These are phyloP conservation scores for Dynastes maya DNA, from an alignment of 2,888 invertebrate genomes.

Conservation along the genomic window DNA sequence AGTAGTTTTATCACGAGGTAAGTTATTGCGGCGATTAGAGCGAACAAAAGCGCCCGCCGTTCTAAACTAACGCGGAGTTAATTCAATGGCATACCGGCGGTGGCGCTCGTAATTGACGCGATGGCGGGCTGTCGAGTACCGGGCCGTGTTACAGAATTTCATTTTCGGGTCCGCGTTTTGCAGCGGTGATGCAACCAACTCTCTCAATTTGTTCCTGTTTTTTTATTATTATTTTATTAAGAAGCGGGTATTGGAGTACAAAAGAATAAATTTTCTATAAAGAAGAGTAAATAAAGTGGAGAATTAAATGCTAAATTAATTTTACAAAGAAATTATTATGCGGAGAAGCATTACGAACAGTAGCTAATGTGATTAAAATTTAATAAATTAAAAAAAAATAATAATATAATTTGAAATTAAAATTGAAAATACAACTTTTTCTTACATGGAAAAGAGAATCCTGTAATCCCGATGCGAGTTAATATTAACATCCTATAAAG, in stretches of 20 bases:
- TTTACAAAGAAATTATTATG: too few species aligned
- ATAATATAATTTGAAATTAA: too few species aligned
- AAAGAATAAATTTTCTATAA: background rate
- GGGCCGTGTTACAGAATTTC: conserved; percentile 7
- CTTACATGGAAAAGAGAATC: too few species aligned
- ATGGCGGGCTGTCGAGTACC: background rate
- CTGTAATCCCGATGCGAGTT: too few species aligned
- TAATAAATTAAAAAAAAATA: too few species aligned
- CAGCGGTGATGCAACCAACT: background rate
- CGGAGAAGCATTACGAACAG: too few species aligned
- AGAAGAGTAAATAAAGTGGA: too few species aligned
- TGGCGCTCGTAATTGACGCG: conserved; percentile 8
- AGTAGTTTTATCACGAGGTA: conserved; percentile 26
- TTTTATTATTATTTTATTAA: background rate
- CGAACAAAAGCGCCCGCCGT: conserved; percentile 10
- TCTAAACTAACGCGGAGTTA: conserved; percentile 13
- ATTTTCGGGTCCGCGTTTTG: background rate
- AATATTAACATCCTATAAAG: too few species aligned
- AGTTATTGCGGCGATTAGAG: conserved; percentile 9
- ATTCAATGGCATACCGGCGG: background rate
- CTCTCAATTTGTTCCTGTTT: background rate
- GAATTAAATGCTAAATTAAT: too few species aligned
- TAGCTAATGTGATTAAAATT: too few species aligned
- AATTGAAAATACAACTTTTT: too few species aligned
- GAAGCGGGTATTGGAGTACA: background rate